A percentile compares a stretch with the other conserved stretches of the same genome.
These are phyloP conservation scores for Tenthredo scrophulariae DNA, from an alignment of 2,888 invertebrate species.

Conservation along the genomic window DNA sequence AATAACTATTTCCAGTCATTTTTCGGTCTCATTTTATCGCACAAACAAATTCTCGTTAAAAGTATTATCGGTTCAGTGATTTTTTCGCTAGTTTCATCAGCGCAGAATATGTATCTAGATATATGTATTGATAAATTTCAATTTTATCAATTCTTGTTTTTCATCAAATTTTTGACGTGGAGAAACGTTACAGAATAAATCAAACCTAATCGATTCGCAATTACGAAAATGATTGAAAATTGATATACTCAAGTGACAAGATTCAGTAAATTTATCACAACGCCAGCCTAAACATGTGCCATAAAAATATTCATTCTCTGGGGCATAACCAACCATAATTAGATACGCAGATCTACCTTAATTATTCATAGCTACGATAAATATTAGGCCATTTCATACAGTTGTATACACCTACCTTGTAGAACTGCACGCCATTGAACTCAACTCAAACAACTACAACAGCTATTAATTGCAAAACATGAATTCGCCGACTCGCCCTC, in stretches of 20 bases:
- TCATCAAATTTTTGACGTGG: neutral
- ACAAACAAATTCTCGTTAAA: slow-evolving; percentile 23
- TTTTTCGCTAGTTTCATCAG: neutral
- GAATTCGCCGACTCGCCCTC: slow-evolving; percentile 29
- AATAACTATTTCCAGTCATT: neutral
- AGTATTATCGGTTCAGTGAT: slow-evolving; percentile 19
- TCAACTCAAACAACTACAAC: neutral
- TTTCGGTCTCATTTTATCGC: neutral
- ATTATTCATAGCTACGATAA: slow-evolving; percentile 16
- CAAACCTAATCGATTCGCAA: neutral
- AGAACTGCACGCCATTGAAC: neutral
- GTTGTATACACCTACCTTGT: neutral
- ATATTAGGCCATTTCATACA: neutral
- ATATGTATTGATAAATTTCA: neutral
- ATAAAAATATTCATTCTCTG: neutral
- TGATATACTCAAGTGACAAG: neutral
- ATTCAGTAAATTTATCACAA: neutral
- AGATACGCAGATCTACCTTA: neutral
- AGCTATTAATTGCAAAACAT: slow-evolving; percentile 28
- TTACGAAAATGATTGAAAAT: neutral
- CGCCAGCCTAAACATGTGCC: neutral
- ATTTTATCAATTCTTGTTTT: neutral
- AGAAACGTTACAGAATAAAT: neutral
- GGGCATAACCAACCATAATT: neutral
- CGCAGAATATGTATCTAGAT: neutral